phyloP scores from a whole-genome alignment of 2,113 vertebrate genomes.

The Emydocephalus ijimae region DNA sequence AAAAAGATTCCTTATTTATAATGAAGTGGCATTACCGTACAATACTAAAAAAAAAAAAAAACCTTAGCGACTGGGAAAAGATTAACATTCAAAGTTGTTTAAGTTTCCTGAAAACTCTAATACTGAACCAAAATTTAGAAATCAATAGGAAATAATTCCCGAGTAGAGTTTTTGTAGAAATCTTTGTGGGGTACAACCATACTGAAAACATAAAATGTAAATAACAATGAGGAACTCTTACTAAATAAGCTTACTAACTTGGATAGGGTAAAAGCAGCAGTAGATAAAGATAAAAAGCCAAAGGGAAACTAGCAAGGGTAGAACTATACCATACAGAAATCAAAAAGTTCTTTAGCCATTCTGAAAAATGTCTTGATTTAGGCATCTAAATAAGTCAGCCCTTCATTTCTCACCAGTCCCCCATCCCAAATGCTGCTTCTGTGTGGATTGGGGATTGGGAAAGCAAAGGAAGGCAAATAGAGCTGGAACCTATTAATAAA shows the following conservation, averaged over 20 bases:
- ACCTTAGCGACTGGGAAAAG: neutral
- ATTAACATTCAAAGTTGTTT: neutral
- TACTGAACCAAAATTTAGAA: neutral
- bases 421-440: neutral
- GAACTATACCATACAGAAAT: neutral
- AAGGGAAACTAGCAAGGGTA: neutral
- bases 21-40: neutral
- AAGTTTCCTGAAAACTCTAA: neutral
- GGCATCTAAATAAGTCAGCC: neutral
- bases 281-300: neutral
- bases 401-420: neutral
- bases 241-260: neutral
- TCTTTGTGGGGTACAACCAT: neutral
- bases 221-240: neutral
- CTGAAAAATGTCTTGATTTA: neutral
- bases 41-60: neutral
- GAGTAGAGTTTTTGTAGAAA: neutral
- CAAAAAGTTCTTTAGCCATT: neutral
- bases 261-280: no score
- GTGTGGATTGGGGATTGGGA: neutral
- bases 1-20: neutral
- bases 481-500: slow-evolving; percentile 7
- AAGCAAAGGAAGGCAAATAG: neutral
- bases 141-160: neutral
- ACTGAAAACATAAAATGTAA: neutral